A percentile compares a stretch with the other conserved stretches of the same genome.
Evolutionary conservation across 2,113 vertebrate genomes (phyloP).

Genomic region (Rhegmatorhina hoffmannsi): DNA sequence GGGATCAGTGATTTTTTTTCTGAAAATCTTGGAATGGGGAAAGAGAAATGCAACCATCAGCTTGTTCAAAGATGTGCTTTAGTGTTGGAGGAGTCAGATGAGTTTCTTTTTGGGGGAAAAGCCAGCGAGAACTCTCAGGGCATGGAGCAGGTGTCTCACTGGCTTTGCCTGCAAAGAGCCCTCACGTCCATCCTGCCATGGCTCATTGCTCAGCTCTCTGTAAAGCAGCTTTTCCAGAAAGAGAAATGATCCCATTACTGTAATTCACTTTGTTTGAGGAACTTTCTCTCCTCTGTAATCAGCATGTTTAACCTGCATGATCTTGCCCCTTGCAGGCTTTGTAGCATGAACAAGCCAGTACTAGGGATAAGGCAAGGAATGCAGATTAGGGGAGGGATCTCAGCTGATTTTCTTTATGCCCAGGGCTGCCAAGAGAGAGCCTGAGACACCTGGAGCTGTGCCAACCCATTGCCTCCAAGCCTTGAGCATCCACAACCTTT

Average conservation of each 20-base stretch:
- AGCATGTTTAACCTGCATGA: background rate
- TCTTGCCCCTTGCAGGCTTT: background rate
- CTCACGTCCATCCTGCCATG: background rate
- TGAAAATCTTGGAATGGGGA: fast-evolving
- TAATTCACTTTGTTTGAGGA: background rate
- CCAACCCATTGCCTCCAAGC: background rate
- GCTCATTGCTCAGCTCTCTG: background rate
- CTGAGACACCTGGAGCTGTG: background rate
- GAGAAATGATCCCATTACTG: background rate
- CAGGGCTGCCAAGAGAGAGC: background rate
- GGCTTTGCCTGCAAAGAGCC: background rate
- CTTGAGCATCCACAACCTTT: background rate
- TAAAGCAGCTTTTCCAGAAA: background rate
- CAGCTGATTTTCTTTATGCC: background rate
- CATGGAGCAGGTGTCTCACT: background rate
- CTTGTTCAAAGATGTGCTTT: background rate
- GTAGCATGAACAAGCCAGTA: background rate
- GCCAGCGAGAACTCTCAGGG: background rate
- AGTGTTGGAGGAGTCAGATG: background rate
- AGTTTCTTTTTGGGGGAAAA: background rate
- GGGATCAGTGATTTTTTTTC: background rate
- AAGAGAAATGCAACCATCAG: background rate
- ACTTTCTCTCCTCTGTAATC: background rate
- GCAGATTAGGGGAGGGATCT: background rate
- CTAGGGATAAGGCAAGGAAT: background rate